Evolutionary conservation across 2,113 vertebrate genomes (phyloP), one percentile per base, ranked within the genome.

Genomic region (Glareola pratincola): DNA sequence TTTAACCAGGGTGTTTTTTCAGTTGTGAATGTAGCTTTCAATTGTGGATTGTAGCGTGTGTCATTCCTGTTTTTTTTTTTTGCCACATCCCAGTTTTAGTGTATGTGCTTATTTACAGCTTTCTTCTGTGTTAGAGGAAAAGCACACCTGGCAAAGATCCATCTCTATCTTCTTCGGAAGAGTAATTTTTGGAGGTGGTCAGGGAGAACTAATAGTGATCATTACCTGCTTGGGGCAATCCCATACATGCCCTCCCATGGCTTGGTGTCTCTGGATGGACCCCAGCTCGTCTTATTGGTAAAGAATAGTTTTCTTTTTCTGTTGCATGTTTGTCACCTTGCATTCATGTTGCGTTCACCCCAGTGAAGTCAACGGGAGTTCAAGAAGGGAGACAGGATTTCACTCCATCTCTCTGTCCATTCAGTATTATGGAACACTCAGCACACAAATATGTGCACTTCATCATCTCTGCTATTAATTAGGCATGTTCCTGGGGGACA

Each of bases 381-480:
- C 59, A 59, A 69, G 87, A 87, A 17, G 1, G 26, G 84, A 94
- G 80, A 72, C 86, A 76, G 67, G 87, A 83, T 97, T 96, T 95
- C 71, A 50, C 45, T 94, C 69, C 57, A 23, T 85, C n/a, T 85
- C 75, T 92, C 51, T 72, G 24, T 79, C 62, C 74, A 1, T 60
- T 91, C 1, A 6, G 66, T 80, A 29, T 95, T 90, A 95, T 95
- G 97, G 94, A 97, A 97, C 92, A 92, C 95, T 97, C 95, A 95
- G 91, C 91, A 77, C 74, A 78, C 36, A 64, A 27, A 48, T 79
- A 30, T 76, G 87, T 80, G 67, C 96, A 96, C 94, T 88, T 97
- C 96, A 96, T 96, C 93, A 95, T 47, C 84, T 97, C 95, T 96
- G 96, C 45, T 96, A 47, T 78, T 97, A 96, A 96, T 95, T 95